Percentiles rank a stretch among this genome's conserved stretches.
Evolutionary conservation across 2,113 vertebrate species (phyloP).

Genomic region (Carassius carassius): DNA sequence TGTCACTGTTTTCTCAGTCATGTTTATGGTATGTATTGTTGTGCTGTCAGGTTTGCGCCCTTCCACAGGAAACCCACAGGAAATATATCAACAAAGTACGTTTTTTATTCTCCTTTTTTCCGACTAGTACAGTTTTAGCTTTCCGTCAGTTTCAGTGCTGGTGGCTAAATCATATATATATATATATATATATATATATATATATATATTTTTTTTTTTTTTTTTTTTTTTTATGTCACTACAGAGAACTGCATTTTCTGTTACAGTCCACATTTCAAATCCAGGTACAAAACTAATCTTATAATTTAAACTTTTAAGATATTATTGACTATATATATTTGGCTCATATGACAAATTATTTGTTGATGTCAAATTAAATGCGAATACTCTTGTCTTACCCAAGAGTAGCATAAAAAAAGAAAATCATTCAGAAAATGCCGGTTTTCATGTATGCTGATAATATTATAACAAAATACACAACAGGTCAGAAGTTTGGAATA

Average conservation of each 20-base stretch:
- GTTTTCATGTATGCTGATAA: neutral
- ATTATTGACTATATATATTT: neutral
- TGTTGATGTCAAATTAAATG: too few species aligned
- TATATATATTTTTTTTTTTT: too few species aligned
- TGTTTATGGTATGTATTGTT: slow-evolving; percentile 27
- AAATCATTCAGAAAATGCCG: too few species aligned
- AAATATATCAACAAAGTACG: slow-evolving; percentile 51
- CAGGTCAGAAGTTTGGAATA: too few species aligned
- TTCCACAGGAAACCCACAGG: slow-evolving; percentile 4
- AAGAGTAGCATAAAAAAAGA: neutral
- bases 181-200: too few species aligned
- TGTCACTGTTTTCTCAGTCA: neutral
- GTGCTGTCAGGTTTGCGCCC: slow-evolving; percentile 46
- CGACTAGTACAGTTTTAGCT: neutral
- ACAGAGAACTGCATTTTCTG: neutral
- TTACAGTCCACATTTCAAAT: neutral
- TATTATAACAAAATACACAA: too few species aligned
- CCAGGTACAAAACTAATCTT: neutral
- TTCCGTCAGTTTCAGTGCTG: too few species aligned
- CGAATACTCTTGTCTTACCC: neutral
- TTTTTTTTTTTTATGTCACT: too few species aligned
- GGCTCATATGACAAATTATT: neutral
- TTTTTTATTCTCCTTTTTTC: neutral
- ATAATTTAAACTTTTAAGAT: neutral
- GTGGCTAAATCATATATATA: neutral